Conservation (phyloP, 2,113 vertebrate genomes). For the Miniopterus natalensis region DNA sequence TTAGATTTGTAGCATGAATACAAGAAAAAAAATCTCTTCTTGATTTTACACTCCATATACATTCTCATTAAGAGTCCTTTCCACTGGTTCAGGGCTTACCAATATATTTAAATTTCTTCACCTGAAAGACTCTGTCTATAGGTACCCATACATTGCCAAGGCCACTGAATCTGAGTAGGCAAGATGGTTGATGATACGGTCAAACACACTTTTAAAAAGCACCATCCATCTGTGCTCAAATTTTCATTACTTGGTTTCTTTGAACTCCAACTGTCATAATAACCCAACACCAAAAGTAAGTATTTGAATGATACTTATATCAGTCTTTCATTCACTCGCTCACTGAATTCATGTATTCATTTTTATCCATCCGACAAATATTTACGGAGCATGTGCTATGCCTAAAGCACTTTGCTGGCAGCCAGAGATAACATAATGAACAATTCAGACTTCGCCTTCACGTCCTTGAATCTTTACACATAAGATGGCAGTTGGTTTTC, state of each 20-base stretch:
- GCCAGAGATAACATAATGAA: neutral
- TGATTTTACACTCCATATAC: neutral
- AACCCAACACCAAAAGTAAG: neutral
- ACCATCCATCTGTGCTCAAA: neutral
- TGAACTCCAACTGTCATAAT: neutral
- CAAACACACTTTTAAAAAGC: neutral
- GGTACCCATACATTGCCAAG: neutral
- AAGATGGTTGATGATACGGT: neutral
- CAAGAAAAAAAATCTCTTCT: neutral
- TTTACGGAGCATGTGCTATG: neutral
- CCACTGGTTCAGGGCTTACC: neutral
- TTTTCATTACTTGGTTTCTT: constrained; percentile 15
- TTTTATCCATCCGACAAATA: neutral
- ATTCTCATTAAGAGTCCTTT: neutral
- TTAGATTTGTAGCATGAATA: neutral
- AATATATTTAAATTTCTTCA: neutral
- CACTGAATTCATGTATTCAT: neutral
- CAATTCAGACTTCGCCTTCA: neutral
- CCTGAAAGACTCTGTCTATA: neutral
- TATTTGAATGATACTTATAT: neutral
- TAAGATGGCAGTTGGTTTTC: neutral
- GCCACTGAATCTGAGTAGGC: neutral
- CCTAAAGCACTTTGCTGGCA: neutral
- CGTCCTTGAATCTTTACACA: neutral
- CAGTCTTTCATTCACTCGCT: neutral